Conservation (phyloP, 2,797 vertebrate genomes). For the Gymnothorax reevesii region DNA sequence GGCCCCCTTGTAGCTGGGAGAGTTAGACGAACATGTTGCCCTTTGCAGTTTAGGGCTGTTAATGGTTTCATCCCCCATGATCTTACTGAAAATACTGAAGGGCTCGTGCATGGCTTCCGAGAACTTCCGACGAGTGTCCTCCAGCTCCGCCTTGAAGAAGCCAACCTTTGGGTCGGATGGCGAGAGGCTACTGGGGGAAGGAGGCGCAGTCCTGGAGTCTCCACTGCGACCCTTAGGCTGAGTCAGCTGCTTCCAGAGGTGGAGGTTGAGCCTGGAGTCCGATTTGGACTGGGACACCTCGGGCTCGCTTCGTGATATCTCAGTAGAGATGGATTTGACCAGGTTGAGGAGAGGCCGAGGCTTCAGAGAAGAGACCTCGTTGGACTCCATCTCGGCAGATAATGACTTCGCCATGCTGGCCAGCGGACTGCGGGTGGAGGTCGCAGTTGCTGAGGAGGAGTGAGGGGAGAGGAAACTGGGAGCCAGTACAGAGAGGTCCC, state of each 20-base stretch:
- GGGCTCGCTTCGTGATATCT: conserved; percentile 76
- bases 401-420: conserved; percentile 78
- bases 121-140: conserved; percentile 82
- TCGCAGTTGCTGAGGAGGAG: conserved; percentile 47
- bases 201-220: conserved; percentile 79
- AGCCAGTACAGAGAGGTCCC: conserved; percentile 53
- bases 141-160: conserved; percentile 83
- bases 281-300: conserved; percentile 83
- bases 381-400: conserved; percentile 77
- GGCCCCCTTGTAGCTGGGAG: conserved; percentile 49
- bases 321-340: conserved; percentile 84
- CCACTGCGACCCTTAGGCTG: conserved; percentile 68
- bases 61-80: conserved; percentile 79
- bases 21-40: conserved; percentile 47
- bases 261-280: conserved; percentile 80
- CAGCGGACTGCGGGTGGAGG: conserved; percentile 67
- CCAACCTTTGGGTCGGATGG: conserved; percentile 68
- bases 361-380: conserved; percentile 66
- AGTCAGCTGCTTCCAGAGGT: conserved; percentile 79
- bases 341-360: conserved; percentile 75
- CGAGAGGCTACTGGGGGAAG: conserved; percentile 77
- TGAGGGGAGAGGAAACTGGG: conserved; percentile 57
- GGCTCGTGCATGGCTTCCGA: conserved; percentile 87
- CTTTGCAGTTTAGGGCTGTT: conserved; percentile 65
- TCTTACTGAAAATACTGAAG: conserved; percentile 82